Percentiles rank a stretch among this genome's conserved stretches.
phyloP scores from a whole-genome alignment of 2,797 vertebrate genomes.

The Pseudochirops cupreus region DNA sequence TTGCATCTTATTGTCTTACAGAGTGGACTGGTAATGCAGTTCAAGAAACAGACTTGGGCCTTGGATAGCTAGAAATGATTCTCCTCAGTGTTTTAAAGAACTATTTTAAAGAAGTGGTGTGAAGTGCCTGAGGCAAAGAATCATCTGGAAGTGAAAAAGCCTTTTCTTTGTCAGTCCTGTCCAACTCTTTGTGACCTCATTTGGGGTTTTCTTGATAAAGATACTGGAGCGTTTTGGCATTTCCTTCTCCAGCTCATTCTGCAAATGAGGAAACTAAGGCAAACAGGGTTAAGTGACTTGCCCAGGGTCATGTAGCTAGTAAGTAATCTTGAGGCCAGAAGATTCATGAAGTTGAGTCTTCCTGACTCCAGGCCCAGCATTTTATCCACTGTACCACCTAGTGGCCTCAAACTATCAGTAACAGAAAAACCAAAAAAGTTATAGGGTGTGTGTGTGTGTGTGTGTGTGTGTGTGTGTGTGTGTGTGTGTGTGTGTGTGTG shows the following conservation, averaged over 20 bases:
- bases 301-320: no score
- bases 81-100: not conserved
- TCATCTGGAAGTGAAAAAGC: not conserved
- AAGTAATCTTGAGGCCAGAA: no score
- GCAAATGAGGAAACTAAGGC: not conserved
- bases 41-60: not conserved
- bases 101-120: not conserved
- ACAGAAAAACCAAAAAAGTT: no score
- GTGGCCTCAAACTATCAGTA: no score
- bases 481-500: no score
- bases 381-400: no score
- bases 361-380: no score
- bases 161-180: not conserved
- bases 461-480: no score
- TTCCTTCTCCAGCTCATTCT: not conserved
- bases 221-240: not conserved
- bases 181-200: not conserved
- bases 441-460: no score
- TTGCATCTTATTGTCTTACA: not conserved
- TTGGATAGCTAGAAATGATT: not conserved
- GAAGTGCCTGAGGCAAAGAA: not conserved
- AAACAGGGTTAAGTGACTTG: no score
- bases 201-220: not conserved
- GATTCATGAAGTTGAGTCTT: no score
- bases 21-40: not conserved